phyloP scores from a whole-genome alignment of 2,113 vertebrate species.

The Gymnobelideus leadbeateri region DNA sequence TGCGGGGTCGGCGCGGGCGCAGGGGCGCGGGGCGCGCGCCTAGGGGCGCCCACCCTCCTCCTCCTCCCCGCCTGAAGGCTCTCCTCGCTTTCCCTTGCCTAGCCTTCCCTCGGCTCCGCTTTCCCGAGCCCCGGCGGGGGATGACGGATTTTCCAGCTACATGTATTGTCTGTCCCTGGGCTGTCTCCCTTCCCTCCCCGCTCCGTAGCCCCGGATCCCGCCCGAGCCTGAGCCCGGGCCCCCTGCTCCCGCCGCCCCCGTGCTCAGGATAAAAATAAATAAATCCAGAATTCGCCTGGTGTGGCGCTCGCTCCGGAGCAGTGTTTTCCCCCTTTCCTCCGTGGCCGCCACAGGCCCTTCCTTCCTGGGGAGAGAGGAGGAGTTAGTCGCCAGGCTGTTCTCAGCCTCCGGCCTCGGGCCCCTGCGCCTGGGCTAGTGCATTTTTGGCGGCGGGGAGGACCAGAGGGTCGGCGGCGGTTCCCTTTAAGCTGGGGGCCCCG shows the following conservation, averaged over 20 bases:
- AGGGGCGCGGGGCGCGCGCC: neutral
- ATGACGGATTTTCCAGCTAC: constrained; percentile 17
- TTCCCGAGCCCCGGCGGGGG: constrained; percentile 32
- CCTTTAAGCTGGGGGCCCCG: neutral
- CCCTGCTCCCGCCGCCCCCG: neutral
- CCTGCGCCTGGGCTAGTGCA: constrained; percentile 49
- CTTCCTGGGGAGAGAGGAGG: neutral
- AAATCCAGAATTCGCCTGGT: constrained; percentile 7
- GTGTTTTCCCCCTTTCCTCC: neutral
- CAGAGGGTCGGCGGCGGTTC: constrained; percentile 29
- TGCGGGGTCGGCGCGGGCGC: neutral
- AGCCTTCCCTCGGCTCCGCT: constrained; percentile 10
- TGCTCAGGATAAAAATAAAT: neutral
- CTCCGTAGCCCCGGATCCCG: constrained; percentile 55
- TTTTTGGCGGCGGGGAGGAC: constrained; percentile 22
- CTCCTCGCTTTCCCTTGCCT: constrained; percentile 30
- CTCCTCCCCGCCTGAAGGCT: constrained; percentile 38
- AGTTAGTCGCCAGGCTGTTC: neutral
- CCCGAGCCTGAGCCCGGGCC: neutral
- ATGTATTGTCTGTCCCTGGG: constrained; percentile 76
- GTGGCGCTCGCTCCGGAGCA: constrained; percentile 42
- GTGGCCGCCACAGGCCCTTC: constrained; percentile 23
- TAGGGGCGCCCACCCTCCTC: neutral
- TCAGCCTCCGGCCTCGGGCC: neutral
- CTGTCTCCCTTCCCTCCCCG: constrained; percentile 67